Evolutionary conservation across 2,797 vertebrate species (phyloP).

Genomic region (Sandelia bainsii): DNA sequence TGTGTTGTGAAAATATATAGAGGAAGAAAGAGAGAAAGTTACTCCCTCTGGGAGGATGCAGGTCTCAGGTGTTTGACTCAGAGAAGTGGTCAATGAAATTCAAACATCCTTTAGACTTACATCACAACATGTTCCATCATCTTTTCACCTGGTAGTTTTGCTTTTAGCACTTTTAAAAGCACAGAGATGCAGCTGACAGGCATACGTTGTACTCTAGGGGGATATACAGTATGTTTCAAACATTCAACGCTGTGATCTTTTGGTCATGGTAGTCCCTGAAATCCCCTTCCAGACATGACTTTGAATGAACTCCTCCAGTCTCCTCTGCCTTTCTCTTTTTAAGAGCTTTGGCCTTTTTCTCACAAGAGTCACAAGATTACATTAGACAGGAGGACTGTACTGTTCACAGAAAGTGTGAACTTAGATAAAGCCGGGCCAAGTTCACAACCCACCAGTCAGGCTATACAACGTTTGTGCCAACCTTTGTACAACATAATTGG

Average conservation of each 20-base stretch:
- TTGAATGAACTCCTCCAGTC: constrained; percentile 46
- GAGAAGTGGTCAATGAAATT: constrained; percentile 53
- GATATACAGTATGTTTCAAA: constrained; percentile 21
- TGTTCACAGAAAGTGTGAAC: constrained; percentile 64
- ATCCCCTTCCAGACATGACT: constrained; percentile 42
- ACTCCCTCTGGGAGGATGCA: constrained; percentile 73
- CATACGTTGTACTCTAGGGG: constrained; percentile 19
- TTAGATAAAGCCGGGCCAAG: constrained; percentile 51
- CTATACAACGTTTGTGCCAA: constrained; percentile 56
- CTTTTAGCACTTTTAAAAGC: constrained; percentile 66
- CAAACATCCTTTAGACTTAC: constrained; percentile 47
- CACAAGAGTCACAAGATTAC: constrained; percentile 58
- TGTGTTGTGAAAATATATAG: constrained; percentile 36
- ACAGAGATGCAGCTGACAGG: constrained; percentile 39
- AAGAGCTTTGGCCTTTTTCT: constrained; percentile 40
- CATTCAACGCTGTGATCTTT: constrained; percentile 39
- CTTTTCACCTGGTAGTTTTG: constrained; percentile 42
- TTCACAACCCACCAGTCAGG: constrained; percentile 32
- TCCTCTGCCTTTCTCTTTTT: constrained; percentile 29
- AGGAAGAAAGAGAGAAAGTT: constrained; percentile 56
- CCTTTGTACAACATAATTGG: constrained; percentile 62
- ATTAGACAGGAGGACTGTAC: constrained; percentile 55
- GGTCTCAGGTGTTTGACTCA: constrained; percentile 59
- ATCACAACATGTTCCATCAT: constrained; percentile 38
- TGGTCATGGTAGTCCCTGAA: constrained; percentile 10